Evolutionary conservation across 2,888 invertebrate species (phyloP).

Genomic region (Himalopsyche japonica): DNA sequence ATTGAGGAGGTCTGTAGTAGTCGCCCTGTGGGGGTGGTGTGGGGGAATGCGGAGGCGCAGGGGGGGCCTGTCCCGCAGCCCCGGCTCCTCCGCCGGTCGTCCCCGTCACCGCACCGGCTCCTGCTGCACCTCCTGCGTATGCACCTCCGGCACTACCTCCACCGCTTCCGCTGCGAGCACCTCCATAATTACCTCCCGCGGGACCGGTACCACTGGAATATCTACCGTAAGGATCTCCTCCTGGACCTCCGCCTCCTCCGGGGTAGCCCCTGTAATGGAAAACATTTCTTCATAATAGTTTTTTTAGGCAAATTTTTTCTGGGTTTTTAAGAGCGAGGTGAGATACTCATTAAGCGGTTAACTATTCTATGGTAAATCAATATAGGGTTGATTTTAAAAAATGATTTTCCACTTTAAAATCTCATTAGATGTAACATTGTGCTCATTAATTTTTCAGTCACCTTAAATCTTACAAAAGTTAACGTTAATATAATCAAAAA

Average conservation of each 20-base stretch:
- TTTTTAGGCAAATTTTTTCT: no score
- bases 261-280: conserved; percentile 32
- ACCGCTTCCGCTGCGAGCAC: neutral
- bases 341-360: no score
- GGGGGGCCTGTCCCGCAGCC: conserved; percentile 48
- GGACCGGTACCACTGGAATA: conserved; percentile 45
- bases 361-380: no score
- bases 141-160: conserved; percentile 40
- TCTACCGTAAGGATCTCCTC: conserved; percentile 44
- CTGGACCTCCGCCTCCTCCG: conserved; percentile 21
- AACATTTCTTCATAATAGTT: neutral
- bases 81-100: conserved; percentile 14
- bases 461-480: no score
- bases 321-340: no score
- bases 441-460: no score
- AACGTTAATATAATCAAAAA: no score
- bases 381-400: no score
- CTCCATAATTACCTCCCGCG: conserved; percentile 31
- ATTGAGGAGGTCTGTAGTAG: conserved; percentile 54
- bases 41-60: conserved; percentile 49
- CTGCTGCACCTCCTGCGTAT: conserved; percentile 49
- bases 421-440: no score
- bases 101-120: conserved; percentile 31
- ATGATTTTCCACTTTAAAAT: no score
- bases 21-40: conserved; percentile 57